Evolutionary conservation across 1,140 invertebrate species (phyloP).

Genomic region (Zaprionus gabonicus): DNA sequence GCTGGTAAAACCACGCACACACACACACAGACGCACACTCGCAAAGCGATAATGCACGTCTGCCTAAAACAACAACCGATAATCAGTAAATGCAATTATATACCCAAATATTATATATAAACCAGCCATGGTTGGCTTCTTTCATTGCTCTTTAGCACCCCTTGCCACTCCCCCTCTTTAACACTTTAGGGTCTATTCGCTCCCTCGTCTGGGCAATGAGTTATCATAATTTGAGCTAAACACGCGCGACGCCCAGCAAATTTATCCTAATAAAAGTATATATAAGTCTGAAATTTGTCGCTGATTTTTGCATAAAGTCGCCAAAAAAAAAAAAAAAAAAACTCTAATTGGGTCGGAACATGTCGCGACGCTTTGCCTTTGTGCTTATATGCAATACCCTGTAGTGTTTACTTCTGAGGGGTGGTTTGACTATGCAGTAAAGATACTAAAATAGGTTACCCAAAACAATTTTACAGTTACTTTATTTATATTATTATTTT

Average conservation of each 20-base stretch:
- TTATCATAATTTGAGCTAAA: conserved; percentile 48
- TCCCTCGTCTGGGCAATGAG: conserved; percentile 24
- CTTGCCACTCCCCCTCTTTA: not conserved
- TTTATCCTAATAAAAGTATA: conserved; percentile 44
- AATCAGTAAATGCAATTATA: conserved; percentile 62
- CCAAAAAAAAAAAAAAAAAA: not conserved
- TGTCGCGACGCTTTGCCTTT: conserved; percentile 9
- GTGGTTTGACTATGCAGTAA: not conserved
- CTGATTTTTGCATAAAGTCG: conserved; percentile 23
- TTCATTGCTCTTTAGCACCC: not conserved
- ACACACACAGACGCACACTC: not conserved
- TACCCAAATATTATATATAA: conserved; percentile 38
- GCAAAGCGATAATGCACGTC: not conserved
- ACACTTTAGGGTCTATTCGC: not conserved
- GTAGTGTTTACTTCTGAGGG: not conserved
- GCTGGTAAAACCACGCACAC: conserved; percentile 48
- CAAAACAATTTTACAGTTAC: not conserved
- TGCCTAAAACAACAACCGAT: conserved; percentile 27
- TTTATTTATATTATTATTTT: not conserved
- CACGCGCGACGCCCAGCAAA: conserved; percentile 42
- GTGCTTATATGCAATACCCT: conserved; percentile 16
- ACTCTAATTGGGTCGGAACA: conserved; percentile 49
- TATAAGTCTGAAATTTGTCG: conserved; percentile 32
- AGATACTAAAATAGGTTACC: not conserved
- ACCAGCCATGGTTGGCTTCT: conserved; percentile 3